These are phyloP conservation scores for Ciconia stormi DNA, from an alignment of 2,113 vertebrate species.

Conservation along the genomic window DNA sequence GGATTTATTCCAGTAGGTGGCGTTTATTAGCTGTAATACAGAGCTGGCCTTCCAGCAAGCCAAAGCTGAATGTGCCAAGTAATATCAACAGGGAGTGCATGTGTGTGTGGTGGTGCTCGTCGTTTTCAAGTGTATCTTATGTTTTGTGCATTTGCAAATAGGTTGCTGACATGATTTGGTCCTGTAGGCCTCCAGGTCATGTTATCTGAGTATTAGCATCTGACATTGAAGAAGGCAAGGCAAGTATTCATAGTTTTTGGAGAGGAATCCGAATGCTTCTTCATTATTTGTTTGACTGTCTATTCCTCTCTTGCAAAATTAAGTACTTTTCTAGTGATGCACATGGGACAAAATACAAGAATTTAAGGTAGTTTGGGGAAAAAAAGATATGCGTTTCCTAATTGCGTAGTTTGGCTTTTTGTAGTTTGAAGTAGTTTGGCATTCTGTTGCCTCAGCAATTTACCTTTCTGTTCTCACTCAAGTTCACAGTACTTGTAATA, in stretches of 20 bases:
- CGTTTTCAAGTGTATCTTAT: fast-evolving
- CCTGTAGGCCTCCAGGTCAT: not conserved
- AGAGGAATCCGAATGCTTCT: not conserved
- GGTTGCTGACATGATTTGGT: not conserved
- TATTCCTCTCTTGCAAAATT: not conserved
- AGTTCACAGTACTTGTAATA: not conserved
- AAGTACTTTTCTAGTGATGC: not conserved
- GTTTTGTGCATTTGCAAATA: not conserved
- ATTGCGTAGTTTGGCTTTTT: not conserved
- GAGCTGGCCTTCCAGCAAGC: not conserved
- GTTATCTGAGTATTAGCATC: not conserved
- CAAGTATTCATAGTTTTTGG: not conserved
- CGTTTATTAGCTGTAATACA: not conserved
- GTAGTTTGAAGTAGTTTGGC: not conserved
- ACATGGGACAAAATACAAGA: not conserved
- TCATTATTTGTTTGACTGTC: not conserved
- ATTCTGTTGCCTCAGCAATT: not conserved
- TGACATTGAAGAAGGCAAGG: not conserved
- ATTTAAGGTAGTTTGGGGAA: not conserved
- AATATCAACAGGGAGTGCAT: fast-evolving
- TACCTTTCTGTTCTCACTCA: not conserved
- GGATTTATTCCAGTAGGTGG: slow-evolving; percentile 53
- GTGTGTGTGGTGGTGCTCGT: not conserved
- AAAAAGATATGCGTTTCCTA: fast-evolving
- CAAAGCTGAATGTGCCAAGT: not conserved